phyloP scores from a whole-genome alignment of 2,113 vertebrate species.

The Donacobius atricapilla region DNA sequence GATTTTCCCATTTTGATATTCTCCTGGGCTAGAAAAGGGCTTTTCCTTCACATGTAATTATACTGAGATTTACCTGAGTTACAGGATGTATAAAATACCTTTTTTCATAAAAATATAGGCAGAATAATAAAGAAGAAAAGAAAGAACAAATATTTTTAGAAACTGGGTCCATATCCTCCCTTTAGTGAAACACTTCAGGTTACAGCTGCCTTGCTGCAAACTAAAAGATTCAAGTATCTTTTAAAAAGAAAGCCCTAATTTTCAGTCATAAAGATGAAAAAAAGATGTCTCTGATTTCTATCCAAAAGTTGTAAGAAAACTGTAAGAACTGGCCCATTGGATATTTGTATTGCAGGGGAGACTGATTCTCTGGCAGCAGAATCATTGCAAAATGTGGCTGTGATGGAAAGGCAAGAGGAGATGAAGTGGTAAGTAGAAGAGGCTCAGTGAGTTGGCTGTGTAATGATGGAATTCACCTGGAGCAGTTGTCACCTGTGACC shows the following conservation, averaged over 20 bases:
- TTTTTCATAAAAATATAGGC: background rate
- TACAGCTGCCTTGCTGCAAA: background rate
- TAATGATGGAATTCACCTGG: background rate
- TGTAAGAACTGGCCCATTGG: background rate
- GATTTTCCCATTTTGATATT: slow-evolving; percentile 18
- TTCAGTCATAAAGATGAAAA: no score
- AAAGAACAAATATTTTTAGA: background rate
- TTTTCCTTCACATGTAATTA: slow-evolving; percentile 26
- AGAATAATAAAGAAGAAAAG: background rate
- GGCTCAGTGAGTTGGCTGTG: background rate
- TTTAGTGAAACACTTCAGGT: background rate
- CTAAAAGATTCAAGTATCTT: background rate
- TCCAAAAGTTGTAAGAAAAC: background rate
- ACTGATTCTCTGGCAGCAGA: background rate
- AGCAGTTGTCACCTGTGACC: background rate
- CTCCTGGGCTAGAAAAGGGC: background rate
- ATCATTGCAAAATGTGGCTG: background rate
- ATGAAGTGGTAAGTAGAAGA: background rate
- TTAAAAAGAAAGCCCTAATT: fast-evolving
- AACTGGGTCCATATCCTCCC: background rate
- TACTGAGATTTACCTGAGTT: slow-evolving; percentile 1
- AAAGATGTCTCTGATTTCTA: background rate
- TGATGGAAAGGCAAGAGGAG: background rate
- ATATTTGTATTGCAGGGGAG: background rate
- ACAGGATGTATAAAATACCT: background rate